phyloP scores from a whole-genome alignment of 1,140 invertebrate species.

The Aphaenogaster rudis region DNA sequence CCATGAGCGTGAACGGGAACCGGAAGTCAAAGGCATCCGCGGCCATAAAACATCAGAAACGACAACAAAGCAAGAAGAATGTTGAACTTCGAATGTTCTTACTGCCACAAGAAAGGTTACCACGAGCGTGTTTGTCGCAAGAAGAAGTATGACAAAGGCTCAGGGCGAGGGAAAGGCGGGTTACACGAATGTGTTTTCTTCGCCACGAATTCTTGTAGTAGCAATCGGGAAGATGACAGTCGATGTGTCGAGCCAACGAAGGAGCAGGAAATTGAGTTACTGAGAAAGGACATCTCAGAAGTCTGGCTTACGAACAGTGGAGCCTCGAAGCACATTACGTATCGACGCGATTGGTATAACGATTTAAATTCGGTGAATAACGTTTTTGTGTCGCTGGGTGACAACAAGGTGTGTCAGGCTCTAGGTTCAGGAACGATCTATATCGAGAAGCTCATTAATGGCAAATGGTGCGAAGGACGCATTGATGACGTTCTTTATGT shows the following conservation, averaged over 20 bases:
- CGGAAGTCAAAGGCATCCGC: too few species aligned
- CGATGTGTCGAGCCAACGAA: not conserved
- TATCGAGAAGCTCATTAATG: conserved; percentile 61
- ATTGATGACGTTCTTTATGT: conserved; percentile 72
- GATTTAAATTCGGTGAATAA: not conserved
- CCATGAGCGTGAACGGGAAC: too few species aligned
- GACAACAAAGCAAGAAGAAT: not conserved
- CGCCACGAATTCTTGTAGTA: not conserved
- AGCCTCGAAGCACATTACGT: not conserved
- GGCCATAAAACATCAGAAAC: too few species aligned
- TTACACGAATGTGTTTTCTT: not conserved
- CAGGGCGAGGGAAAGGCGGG: not conserved
- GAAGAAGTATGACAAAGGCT: not conserved
- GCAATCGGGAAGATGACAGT: fast-evolving
- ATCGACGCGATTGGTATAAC: not conserved
- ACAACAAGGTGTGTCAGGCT: conserved; percentile 57
- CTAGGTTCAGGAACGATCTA: conserved; percentile 51
- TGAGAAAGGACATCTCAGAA: not conserved
- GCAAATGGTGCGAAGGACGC: conserved; percentile 49
- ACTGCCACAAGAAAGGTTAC: not conserved
- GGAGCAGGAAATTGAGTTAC: not conserved
- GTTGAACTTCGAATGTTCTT: not conserved
- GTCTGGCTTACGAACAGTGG: not conserved
- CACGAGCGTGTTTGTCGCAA: not conserved
- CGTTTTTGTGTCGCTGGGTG: conserved; percentile 45